Evolutionary conservation across 2,797 vertebrate species (phyloP), one percentile per base, ranked within the genome.

Genomic region (Sebastes steindachneri): DNA sequence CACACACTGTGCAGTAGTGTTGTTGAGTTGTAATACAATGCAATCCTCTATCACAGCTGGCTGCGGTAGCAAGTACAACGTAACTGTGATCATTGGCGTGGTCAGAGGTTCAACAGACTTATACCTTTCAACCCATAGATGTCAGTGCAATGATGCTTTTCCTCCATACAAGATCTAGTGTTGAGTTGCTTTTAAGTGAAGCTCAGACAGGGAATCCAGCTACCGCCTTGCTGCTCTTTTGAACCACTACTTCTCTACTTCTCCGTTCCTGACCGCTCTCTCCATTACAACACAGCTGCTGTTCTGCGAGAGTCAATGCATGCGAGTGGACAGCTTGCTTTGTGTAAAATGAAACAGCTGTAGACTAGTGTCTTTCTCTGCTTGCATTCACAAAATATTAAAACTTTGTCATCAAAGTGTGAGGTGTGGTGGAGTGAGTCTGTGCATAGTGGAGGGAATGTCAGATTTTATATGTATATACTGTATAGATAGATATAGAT

Each of bases 391-490:
- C 54, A 63, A 67, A 78, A 80, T 45, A 71, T 76, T 71, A 70
- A 59, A 82, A 64, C 28, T 72, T 84, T 80, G 23, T 15, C 41
- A 45, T 82, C 29, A 88, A 86, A 87, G 77, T 19, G 62, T 45
- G 12, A 78, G 57, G 23, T 28, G 35, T 3, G 54, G 31, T 54
- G 8, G 57, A 64, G 45, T 33, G 23, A 21, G 55, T 70, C 23
- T 75, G 5, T 65, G 74, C 48, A 2, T 25, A 9, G 67, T 71
- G 35, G 33, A 82, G 28, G 26, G 25, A 67, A 79, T 75, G 78
- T 79, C 67, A 17, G 1, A 17, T 45, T 45, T 7, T 45, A 45
- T 45, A 17, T 17, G 41, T 7, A 17, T 17, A 45, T 35, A 5
- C 26, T 26, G 5, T 33, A 45, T 15, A 45, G 15, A 45, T 45